These are phyloP conservation scores for Parthenolecanium corni DNA, from an alignment of 2,888 invertebrate genomes.

Conservation along the genomic window DNA sequence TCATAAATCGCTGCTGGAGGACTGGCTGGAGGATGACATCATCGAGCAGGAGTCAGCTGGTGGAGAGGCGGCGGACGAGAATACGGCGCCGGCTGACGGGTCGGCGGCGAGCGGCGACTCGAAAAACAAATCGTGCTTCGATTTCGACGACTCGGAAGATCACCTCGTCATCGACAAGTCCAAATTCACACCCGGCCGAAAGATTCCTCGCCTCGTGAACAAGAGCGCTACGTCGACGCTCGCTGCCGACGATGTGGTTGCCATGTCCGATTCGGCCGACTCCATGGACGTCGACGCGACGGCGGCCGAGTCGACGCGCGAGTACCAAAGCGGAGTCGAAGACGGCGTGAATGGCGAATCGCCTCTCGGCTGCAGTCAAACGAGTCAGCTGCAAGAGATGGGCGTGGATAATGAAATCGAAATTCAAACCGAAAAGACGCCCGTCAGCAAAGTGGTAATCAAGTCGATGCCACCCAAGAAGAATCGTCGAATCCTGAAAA, in stretches of 20 bases:
- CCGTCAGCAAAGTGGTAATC: background rate
- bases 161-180: slow-evolving; percentile 32
- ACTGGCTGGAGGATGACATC: slow-evolving; percentile 59
- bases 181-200: slow-evolving; percentile 6
- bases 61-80: slow-evolving; percentile 32
- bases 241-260: too few relatives aligned
- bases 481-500: background rate
- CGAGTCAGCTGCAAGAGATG: slow-evolving; percentile 18
- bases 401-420: slow-evolving; percentile 16
- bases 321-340: background rate
- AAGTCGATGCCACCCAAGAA: background rate
- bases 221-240: background rate
- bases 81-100: slow-evolving; percentile 34
- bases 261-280: too few relatives aligned
- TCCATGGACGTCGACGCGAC: too few relatives aligned
- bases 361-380: slow-evolving; percentile 30
- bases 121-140: slow-evolving; percentile 54
- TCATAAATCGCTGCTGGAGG: slow-evolving; percentile 46
- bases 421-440: slow-evolving; percentile 8
- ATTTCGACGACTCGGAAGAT: slow-evolving; percentile 49
- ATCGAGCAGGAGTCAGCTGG: slow-evolving; percentile 41
- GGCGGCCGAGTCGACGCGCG: background rate
- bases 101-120: background rate
- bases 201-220: slow-evolving; percentile 12
- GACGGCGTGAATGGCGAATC: background rate